Base-by-base conservation (phyloP, 2,888 invertebrate species). In the Agrilus mali region DNA sequence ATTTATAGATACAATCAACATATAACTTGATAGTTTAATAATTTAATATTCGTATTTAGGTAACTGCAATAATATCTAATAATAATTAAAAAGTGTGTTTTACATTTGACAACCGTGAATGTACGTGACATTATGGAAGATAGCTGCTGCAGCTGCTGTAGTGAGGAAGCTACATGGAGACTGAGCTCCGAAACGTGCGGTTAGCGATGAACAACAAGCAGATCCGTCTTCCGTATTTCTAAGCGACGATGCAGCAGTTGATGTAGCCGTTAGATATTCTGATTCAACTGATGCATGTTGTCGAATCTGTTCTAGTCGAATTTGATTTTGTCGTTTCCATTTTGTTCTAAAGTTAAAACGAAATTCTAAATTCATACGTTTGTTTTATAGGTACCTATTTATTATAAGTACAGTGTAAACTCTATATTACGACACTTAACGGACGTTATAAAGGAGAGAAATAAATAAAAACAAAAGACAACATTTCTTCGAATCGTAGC, bases 321-420 rank as follows among this genome's bases (percentile, higher is more conserved):
- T 70, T 58, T 92, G 92, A 64, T 90, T 92, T 61, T 88, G 87
- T 0, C 87, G 76, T 67, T 88, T 88, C 87, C 87, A 88, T 69
- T 87, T 87, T 44, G 87, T 88, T 63, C 87, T 87, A 58, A 15
- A 62, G 60, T 10, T 27, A 27, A n/a, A 27, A 27, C 27, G 10
- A 10, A 27, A n/a, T n/a, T n/a, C n/a, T n/a, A n/a, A 27, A 27
- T 27, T 32, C 27, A 36, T 10, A n/a, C n/a, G n/a, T n/a, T n/a
- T n/a, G n/a, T n/a, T n/a, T n/a, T n/a, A n/a, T n/a, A n/a, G n/a
- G n/a, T n/a, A n/a, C n/a, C n/a, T n/a, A n/a, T n/a, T n/a, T n/a
- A n/a, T n/a, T n/a, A n/a, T n/a, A n/a, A n/a, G n/a, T n/a, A n/a
- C n/a, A n/a, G n/a, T n/a, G n/a, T n/a, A n/a, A n/a, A n/a, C n/a